Evolutionary conservation across 2,888 invertebrate species (phyloP).

Genomic region (Papilio demoleus): DNA sequence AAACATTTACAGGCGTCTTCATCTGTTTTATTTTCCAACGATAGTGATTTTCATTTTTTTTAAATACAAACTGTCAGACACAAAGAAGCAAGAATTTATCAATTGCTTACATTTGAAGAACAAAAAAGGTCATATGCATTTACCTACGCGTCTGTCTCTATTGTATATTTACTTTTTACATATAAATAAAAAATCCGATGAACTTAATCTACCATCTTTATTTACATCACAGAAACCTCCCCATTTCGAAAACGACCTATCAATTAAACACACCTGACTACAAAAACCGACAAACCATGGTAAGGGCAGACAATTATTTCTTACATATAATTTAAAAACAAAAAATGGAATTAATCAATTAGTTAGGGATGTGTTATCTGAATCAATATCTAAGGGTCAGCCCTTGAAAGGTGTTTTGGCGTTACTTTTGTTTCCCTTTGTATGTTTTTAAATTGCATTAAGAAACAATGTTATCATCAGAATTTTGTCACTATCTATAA

Average conservation of each 20-base stretch:
- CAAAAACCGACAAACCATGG: constrained; percentile 53
- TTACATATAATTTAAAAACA: constrained; percentile 50
- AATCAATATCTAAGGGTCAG: constrained; percentile 63
- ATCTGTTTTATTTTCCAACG: too few species aligned
- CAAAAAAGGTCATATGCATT: too few species aligned
- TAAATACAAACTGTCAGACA: too few species aligned
- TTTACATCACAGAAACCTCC: constrained; percentile 37
- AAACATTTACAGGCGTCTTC: too few species aligned
- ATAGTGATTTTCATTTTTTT: too few species aligned
- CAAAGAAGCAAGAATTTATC: too few species aligned
- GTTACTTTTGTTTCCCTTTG: constrained; percentile 42
- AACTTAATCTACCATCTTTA: neutral
- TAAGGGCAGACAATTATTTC: constrained; percentile 63
- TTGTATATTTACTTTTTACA: too few species aligned
- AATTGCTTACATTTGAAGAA: too few species aligned
- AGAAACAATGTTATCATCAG: too few species aligned
- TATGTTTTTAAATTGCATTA: constrained; percentile 27
- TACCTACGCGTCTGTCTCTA: too few species aligned
- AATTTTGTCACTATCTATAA: too few species aligned
- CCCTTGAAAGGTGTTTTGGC: constrained; percentile 50
- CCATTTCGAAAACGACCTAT: constrained; percentile 43
- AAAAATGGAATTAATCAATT: constrained; percentile 65
- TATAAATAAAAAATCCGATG: neutral
- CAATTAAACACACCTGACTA: constrained; percentile 52
- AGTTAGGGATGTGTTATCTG: constrained; percentile 70